Conservation (phyloP, 2,888 invertebrate species). For the Agrochola lychnidis region DNA sequence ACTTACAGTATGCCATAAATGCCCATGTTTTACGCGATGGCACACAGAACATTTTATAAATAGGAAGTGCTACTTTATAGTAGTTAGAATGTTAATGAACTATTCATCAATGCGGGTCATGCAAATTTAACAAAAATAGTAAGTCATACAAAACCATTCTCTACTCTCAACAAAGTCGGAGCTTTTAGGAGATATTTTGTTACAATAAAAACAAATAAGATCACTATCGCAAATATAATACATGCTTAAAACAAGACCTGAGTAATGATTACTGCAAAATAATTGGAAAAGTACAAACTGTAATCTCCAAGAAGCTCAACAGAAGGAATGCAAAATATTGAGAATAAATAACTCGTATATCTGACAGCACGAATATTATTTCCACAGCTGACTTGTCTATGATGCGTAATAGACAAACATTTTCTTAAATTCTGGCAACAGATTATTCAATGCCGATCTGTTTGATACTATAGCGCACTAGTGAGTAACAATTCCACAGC, state of each 20-base stretch:
- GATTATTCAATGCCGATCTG: slow-evolving; percentile 54
- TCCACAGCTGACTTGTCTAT: slow-evolving; percentile 55
- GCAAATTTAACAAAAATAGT: slow-evolving; percentile 53
- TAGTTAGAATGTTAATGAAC: slow-evolving; percentile 57
- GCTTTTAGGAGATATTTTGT: slow-evolving; percentile 71
- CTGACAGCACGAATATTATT: slow-evolving; percentile 61
- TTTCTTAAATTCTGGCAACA: slow-evolving; percentile 54
- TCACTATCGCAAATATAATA: slow-evolving; percentile 60
- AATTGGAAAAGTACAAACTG: slow-evolving; percentile 58
- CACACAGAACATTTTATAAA: slow-evolving; percentile 55
- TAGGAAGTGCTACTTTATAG: slow-evolving; percentile 45
- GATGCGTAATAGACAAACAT: slow-evolving; percentile 48
- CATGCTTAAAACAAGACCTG: slow-evolving; percentile 59
- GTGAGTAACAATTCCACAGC: slow-evolving; percentile 84
- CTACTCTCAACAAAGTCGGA: slow-evolving; percentile 77
- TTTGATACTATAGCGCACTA: slow-evolving; percentile 71
- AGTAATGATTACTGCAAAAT: slow-evolving; percentile 59
- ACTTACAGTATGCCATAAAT: slow-evolving; percentile 40
- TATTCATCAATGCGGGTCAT: slow-evolving; percentile 50
- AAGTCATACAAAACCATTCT: slow-evolving; percentile 66
- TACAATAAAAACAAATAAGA: slow-evolving; percentile 55
- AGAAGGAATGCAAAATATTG: slow-evolving; percentile 77
- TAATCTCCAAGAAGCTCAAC: slow-evolving; percentile 75
- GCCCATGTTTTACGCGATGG: slow-evolving; percentile 9
- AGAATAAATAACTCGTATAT: slow-evolving; percentile 67